Base-by-base conservation (phyloP, 2,797 vertebrate genomes). In the Cygnus olor region DNA sequence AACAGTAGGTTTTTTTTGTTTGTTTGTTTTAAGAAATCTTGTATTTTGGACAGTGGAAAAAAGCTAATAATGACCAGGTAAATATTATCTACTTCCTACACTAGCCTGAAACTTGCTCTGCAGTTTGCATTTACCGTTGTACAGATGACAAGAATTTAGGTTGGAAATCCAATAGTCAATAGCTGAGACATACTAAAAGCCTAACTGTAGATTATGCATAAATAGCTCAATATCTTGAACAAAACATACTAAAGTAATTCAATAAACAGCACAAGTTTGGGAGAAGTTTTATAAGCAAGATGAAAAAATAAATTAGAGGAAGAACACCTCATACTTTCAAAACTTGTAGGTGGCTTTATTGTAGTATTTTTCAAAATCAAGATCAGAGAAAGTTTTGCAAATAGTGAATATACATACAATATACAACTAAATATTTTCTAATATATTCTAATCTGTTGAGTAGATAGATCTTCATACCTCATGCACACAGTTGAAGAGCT, bases 401-500 rank as follows among this genome's bases (percentile, higher is more conserved):
- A 76, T 44, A 91, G 69, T 28, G 25, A 12, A 27, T 3, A 88
- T 86, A 61, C 15, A 19, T 58, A 47, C 25, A 58, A 47, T n/a
- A 18, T 36, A 57, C 8, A 92, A 28, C 12, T 57, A 80, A 73
- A 72, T 4, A 36, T 54, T 49, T 72, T 49, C n/a, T 28, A 61
- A 2, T 10, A 65, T 51, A 86, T 79, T 69, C 56, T n/a, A 9
- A 66, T 1, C 18, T 53, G 69, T 70, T 60, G 47, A 44, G 30
- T 2, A n/a, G 32, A 25, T 17, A 30, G 44, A 69, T 54, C 9
- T 24, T 82, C 93, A 89, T 98, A 99, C 99, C 99, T 99, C 99
- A 83, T 99, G 99, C 11, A 99, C 99, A 81, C 99, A 99, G 97
- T 98, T 98, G 98, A 99, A 99, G 94, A 99, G 99, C 83, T 99